Percentiles rank a stretch among this genome's conserved stretches.
Conservation (phyloP, 2,797 vertebrate genomes). For the Miichthys miiuy region DNA sequence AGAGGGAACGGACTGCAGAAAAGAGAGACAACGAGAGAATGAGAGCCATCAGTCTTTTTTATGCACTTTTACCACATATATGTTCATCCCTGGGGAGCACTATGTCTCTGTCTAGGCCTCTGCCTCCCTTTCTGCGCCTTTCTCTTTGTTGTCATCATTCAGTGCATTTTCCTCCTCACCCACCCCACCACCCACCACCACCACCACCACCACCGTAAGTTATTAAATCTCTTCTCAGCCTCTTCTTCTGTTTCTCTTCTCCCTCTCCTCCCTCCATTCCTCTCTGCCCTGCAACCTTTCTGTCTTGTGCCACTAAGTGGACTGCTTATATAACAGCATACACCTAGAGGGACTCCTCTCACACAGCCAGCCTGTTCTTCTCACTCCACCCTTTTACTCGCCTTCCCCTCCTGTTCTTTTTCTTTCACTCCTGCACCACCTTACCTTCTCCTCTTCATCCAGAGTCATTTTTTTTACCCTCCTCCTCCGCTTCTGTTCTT, state of each 20-base stretch:
- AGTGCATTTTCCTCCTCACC: slow-evolving; percentile 43
- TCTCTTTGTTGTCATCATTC: slow-evolving; percentile 71
- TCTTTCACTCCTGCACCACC: slow-evolving; percentile 36
- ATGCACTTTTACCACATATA: slow-evolving; percentile 74
- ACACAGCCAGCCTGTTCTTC: slow-evolving; percentile 49
- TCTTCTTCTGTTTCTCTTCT: slow-evolving; percentile 32
- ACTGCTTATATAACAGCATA: slow-evolving; percentile 76
- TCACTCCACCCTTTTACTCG: slow-evolving; percentile 49
- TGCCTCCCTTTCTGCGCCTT: slow-evolving; percentile 36
- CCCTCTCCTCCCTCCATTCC: slow-evolving; percentile 36
- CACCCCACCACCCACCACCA: neutral
- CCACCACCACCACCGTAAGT: slow-evolving; percentile 31
- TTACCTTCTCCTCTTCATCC: slow-evolving; percentile 33
- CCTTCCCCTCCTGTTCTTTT: slow-evolving; percentile 20
- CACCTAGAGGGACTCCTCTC: slow-evolving; percentile 72
- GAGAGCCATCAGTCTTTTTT: slow-evolving; percentile 78
- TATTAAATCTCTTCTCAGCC: slow-evolving; percentile 69
- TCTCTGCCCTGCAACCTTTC: slow-evolving; percentile 69
- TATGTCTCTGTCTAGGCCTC: slow-evolving; percentile 65
- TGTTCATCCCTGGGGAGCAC: slow-evolving; percentile 67
- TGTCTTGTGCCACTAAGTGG: slow-evolving; percentile 79
- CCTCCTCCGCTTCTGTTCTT: slow-evolving; percentile 18
- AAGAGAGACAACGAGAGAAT: slow-evolving; percentile 58
- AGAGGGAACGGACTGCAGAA: slow-evolving; percentile 34
- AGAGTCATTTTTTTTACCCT: slow-evolving; percentile 28